phyloP scores from a whole-genome alignment of 1,140 invertebrate species.

The Magallana ariakensis region DNA sequence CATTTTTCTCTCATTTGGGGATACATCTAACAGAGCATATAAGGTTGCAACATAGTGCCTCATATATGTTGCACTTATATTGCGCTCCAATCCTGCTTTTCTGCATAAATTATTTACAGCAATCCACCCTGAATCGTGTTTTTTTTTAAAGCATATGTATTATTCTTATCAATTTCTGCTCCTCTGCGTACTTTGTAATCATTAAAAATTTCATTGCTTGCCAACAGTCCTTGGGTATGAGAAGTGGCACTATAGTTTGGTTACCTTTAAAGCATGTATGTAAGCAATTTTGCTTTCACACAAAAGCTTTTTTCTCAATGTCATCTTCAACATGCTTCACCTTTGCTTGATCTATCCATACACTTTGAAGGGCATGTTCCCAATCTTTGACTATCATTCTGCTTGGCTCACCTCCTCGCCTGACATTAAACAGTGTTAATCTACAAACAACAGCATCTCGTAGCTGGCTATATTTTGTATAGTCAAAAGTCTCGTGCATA shows the following conservation, averaged over 20 bases:
- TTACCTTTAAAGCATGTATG: too few relatives aligned
- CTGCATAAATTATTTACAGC: slow-evolving; percentile 20
- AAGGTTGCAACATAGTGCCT: too few relatives aligned
- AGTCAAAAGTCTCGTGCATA: slow-evolving; percentile 37
- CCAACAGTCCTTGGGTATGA: too few relatives aligned
- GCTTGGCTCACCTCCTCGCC: slow-evolving; percentile 52
- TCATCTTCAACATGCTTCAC: background rate
- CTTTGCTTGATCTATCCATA: slow-evolving; percentile 49
- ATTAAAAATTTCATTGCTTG: slow-evolving; percentile 44
- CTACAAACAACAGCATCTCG: slow-evolving; percentile 56
- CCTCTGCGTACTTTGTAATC: slow-evolving; percentile 24
- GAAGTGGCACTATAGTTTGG: too few relatives aligned
- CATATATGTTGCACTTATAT: too few relatives aligned
- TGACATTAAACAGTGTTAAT: slow-evolving; percentile 58
- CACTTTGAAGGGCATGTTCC: too few relatives aligned
- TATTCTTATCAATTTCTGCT: slow-evolving; percentile 35
- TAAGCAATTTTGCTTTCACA: too few relatives aligned
- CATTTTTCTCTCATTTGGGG: slow-evolving; percentile 44
- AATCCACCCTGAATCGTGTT: slow-evolving; percentile 56
- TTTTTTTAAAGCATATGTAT: slow-evolving; percentile 52
- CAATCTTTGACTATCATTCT: too few relatives aligned
- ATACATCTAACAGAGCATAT: too few relatives aligned
- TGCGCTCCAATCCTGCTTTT: slow-evolving; percentile 19
- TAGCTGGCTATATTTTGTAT: slow-evolving; percentile 33
- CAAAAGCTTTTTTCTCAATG: too few relatives aligned